phyloP scores from a whole-genome alignment of 2,797 vertebrate species.

The Bucorvus abyssinicus region DNA sequence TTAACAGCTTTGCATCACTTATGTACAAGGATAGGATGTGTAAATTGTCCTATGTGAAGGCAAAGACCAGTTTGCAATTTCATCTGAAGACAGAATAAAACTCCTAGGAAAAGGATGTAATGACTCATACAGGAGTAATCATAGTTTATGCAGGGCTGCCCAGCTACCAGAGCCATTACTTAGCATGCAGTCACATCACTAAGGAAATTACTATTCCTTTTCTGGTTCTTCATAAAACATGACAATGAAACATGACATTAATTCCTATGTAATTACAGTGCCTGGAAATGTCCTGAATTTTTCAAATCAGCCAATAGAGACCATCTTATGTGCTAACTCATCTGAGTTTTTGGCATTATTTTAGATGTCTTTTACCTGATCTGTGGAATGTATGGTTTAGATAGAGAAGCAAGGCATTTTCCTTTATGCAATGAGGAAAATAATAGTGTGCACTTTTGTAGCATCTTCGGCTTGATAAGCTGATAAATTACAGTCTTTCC shows the following conservation, averaged over 20 bases:
- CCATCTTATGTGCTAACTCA: background rate
- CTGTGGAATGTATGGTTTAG: background rate
- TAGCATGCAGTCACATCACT: conserved; percentile 1
- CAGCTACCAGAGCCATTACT: conserved; percentile 38
- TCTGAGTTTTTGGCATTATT: background rate
- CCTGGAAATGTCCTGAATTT: conserved; percentile 35
- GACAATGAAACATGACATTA: conserved; percentile 13
- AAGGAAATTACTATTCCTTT: conserved; percentile 39
- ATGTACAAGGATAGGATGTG: background rate
- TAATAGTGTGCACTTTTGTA: background rate
- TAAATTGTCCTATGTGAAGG: background rate
- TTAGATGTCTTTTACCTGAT: background rate
- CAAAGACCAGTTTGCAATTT: background rate
- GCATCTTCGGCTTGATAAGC: background rate
- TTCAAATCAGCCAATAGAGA: background rate
- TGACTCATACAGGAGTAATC: conserved; percentile 60
- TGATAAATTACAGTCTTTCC: background rate
- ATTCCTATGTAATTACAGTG: background rate
- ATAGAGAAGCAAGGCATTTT: background rate
- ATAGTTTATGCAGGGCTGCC: conserved; percentile 27
- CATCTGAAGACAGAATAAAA: background rate
- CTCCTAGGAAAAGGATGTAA: conserved; percentile 13
- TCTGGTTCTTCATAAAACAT: conserved; percentile 22
- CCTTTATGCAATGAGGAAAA: background rate
- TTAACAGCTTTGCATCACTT: background rate